These are phyloP conservation scores for Jordanella pulchra DNA, from an alignment of 2,797 vertebrate species.

Conservation along the genomic window DNA sequence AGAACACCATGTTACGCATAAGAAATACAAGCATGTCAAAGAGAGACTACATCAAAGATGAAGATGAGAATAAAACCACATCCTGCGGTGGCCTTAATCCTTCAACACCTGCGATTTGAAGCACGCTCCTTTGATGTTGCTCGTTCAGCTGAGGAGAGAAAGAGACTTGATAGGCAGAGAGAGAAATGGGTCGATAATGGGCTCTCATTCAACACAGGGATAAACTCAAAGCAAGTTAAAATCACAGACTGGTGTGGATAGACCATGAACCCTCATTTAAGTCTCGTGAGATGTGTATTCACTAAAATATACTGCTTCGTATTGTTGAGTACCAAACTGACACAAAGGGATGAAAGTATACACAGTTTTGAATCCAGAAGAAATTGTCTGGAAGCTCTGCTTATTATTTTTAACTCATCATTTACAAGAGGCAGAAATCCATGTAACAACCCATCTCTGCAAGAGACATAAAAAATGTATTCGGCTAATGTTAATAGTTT, in stretches of 20 bases:
- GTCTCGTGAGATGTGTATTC: conserved; percentile 19
- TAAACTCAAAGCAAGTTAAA: conserved; percentile 44
- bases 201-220: conserved; percentile 44
- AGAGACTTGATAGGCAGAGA: conserved; percentile 53
- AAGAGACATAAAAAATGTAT: background rate
- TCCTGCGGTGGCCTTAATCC: conserved; percentile 80
- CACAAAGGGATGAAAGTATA: conserved; percentile 26
- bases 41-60: conserved; percentile 72
- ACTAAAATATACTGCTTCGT: conserved; percentile 37
- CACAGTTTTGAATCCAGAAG: conserved; percentile 35
- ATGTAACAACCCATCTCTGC: conserved; percentile 5
- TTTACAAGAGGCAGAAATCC: conserved; percentile 1
- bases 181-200: conserved; percentile 33
- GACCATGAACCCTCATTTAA: conserved; percentile 24
- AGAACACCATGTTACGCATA: conserved; percentile 39
- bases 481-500: conserved; percentile 3
- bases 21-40: conserved; percentile 57
- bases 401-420: conserved; percentile 20
- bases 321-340: conserved; percentile 44
- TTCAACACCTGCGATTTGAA: conserved; percentile 81
- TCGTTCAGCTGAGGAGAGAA: conserved; percentile 55
- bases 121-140: conserved; percentile 75
- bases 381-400: conserved; percentile 18
- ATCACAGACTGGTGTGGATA: conserved; percentile 22
- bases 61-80: conserved; percentile 64